A percentile compares a stretch with the other conserved stretches of the same genome.
phyloP scores from a whole-genome alignment of 1,140 invertebrate genomes.

The Drosophila ananassae region DNA sequence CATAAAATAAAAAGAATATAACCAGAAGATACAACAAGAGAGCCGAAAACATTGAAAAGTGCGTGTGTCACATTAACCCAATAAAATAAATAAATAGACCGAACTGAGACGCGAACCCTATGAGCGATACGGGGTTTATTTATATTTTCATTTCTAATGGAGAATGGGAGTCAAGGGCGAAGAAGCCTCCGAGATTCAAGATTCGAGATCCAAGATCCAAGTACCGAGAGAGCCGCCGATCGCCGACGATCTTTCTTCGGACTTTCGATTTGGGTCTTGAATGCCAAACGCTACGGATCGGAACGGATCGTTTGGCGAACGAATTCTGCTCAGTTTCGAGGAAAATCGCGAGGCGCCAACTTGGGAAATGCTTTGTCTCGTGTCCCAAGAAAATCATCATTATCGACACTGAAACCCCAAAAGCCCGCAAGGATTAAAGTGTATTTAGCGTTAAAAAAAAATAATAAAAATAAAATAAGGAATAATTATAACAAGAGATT shows the following conservation, averaged over 20 bases:
- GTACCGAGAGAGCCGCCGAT: slow-evolving; percentile 38
- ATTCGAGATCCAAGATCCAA: background rate
- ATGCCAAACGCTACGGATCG: slow-evolving; percentile 43
- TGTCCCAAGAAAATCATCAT: slow-evolving; percentile 36
- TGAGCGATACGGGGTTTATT: slow-evolving; percentile 24
- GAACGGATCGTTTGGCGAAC: slow-evolving; percentile 56
- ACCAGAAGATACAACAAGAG: slow-evolving; percentile 1
- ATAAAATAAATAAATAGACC: slow-evolving; percentile 62
- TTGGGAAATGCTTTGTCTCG: slow-evolving; percentile 68
- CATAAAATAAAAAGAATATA: background rate
- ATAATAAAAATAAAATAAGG: slow-evolving; percentile 9
- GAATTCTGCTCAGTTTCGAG: slow-evolving; percentile 69
- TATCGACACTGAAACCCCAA: slow-evolving; percentile 29
- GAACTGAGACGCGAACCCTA: slow-evolving; percentile 41
- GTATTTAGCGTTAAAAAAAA: slow-evolving; percentile 10
- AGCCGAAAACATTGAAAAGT: slow-evolving; percentile 16
- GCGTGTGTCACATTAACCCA: slow-evolving; percentile 78
- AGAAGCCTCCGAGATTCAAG: slow-evolving; percentile 44
- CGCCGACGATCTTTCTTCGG: slow-evolving; percentile 70
- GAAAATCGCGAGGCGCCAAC: slow-evolving; percentile 79
- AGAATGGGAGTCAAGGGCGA: slow-evolving; percentile 48
- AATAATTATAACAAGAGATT: slow-evolving; percentile 28
- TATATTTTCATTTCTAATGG: slow-evolving; percentile 14
- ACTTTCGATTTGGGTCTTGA: slow-evolving; percentile 69
- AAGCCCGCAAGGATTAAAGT: slow-evolving; percentile 51